Conservation (phyloP, 2,888 invertebrate species). For the Protonemura montana region DNA sequence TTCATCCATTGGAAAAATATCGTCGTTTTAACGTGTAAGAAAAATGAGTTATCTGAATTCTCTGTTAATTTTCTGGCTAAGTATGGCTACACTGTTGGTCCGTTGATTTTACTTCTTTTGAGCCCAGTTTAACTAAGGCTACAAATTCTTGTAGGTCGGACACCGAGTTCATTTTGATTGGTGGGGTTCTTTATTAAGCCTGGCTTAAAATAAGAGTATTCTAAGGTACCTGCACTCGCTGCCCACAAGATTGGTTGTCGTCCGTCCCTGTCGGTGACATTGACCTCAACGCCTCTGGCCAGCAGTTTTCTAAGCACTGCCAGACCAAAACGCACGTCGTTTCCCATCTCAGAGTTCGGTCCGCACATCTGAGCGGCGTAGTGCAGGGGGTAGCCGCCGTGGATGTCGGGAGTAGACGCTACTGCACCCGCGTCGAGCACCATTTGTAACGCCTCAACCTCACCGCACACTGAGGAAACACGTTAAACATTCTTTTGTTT, state of each 20-base stretch:
- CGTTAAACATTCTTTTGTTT: no score
- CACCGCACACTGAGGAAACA: conserved; percentile 82
- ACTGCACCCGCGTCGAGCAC: conserved; percentile 87
- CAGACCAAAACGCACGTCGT: conserved; percentile 71
- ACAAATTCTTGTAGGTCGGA: no score
- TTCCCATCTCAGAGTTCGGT: conserved; percentile 72
- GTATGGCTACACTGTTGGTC: no score
- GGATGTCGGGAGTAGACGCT: conserved; percentile 88
- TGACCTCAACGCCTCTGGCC: conserved; percentile 80
- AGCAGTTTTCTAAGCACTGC: conserved; percentile 81
- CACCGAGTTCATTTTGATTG: no score
- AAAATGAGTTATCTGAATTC: no score
- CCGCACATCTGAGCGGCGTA: conserved; percentile 98
- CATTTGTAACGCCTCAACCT: conserved; percentile 85
- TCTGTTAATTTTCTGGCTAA: no score
- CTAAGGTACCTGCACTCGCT: conserved; percentile 89
- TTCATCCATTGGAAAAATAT: no score
- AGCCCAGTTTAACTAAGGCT: no score
- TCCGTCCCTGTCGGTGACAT: conserved; percentile 90
- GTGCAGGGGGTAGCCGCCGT: conserved; percentile 94
- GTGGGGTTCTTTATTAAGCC: no score
- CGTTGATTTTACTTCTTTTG: no score
- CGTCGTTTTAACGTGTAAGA: no score
- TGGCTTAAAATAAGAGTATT: no score
- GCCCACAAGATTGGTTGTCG: conserved; percentile 97